Conservation (phyloP, 2,888 invertebrate species). For the Creontiades dilutus region DNA sequence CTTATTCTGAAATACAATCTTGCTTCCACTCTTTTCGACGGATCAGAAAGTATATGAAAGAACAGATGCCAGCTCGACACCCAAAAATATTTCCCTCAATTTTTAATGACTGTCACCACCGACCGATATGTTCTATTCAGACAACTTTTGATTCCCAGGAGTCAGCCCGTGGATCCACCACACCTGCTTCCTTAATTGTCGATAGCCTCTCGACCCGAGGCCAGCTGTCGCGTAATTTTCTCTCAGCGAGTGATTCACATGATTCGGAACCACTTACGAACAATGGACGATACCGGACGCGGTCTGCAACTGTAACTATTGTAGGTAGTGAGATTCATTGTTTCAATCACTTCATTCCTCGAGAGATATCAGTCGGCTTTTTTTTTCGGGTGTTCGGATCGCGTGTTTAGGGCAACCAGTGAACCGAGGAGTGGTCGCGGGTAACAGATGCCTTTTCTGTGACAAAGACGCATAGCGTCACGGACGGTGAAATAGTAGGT, state of each 20-base stretch:
- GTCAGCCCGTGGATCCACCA: not conserved
- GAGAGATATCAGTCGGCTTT: conserved; percentile 7
- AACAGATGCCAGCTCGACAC: not conserved
- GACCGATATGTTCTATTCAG: conserved; percentile 19
- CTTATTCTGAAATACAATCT: too few species aligned
- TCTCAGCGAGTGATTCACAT: conserved; percentile 53
- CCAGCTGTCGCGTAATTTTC: conserved; percentile 63
- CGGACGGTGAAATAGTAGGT: conserved; percentile 31
- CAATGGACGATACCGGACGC: conserved; percentile 38
- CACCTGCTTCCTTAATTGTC: conserved; percentile 64
- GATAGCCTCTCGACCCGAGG: conserved; percentile 60
- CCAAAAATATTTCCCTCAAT: not conserved
- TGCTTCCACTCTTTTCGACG: too few species aligned
- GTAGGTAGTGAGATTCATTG: conserved; percentile 33
- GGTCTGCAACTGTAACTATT: conserved; percentile 22
- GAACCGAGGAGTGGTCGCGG: conserved; percentile 47
- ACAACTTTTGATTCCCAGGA: conserved; percentile 41
- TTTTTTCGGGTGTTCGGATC: not conserved
- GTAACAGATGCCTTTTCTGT: conserved; percentile 45
- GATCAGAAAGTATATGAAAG: too few species aligned
- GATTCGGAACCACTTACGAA: conserved; percentile 13
- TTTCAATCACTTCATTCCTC: conserved; percentile 59
- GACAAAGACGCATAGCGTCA: conserved; percentile 34
- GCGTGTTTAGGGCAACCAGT: conserved; percentile 46
- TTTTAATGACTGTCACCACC: conserved; percentile 17